Evolutionary conservation across 2,888 invertebrate genomes (phyloP), one percentile per base, ranked within the genome.

Genomic region (Dolomedes plantarius): DNA sequence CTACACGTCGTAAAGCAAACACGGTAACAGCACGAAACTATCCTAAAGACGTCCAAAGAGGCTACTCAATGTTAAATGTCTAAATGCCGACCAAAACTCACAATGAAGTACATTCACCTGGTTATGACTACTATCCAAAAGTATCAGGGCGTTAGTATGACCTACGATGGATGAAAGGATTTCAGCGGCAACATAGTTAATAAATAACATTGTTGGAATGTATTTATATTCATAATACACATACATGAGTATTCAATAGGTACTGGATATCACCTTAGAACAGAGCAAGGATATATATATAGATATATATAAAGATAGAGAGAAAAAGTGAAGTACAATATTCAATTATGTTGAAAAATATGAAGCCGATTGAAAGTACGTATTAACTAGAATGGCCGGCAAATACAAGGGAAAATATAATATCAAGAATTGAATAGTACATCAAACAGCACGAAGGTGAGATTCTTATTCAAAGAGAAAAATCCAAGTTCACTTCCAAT

Each of bases 351-450:
- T 78, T 78, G 85, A 74, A 85, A 78, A 85, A 85, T 85, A 85
- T 85, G 73, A 72, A 85, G 85, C 85, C 78, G 85, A 85, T 78
- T 83, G 56, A 56, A 56, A 56, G 78, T 78, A 75, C 71, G 68
- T 86, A 79, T 81, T 87, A 87, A 87, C 87, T 77, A 87, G 87
- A 87, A 87, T 87, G 87, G 87, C 87, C 87, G 87, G 87, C 87
- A 86, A 72, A 78, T 85, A 85, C 62, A 85, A 86, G 86, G 75
- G 75, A 86, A 86, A 86, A 80, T 86, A 86, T 75, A 50, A 31
- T 73, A 78, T 62, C 39, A 36, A 78, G 73, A 74, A 78, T 82
- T 75, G 65, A 65, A 65, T 16, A 64, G 76, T 73, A 85, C 85
- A 85, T 85, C 85, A 79, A 86, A 79, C 75, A 86, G 79, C 68